Evolutionary conservation across 2,113 vertebrate species (phyloP), one percentile per base, ranked within the genome.

Genomic region (Neogale vison): DNA sequence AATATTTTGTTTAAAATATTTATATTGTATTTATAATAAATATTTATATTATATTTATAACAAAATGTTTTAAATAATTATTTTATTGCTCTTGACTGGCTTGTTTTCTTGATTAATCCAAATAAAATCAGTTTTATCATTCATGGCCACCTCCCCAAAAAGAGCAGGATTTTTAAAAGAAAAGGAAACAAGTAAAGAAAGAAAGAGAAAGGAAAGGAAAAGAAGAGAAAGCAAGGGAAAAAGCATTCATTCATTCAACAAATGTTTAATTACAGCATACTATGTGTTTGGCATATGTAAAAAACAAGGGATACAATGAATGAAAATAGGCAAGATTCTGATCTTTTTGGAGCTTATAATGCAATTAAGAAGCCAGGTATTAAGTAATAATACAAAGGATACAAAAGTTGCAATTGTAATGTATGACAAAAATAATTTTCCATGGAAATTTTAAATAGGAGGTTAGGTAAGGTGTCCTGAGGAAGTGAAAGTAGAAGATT

Each of bases 81-180:
- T 9, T 85, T 95, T 47, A 79, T 93, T 88, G n/a, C 69, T 39
- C 6, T 76, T 94, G 11, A 82, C 39, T 90, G 80, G 0, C 1
- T 88, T 77, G 14, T 80, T 88, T 77, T 86, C 39, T 91, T 96
- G n/a, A 83, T 82, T 85, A 86, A 96, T 21, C 15, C 8, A 86
- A 91, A 94, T 55, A 69, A 84, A 89, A 83, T 31, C 24, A 76
- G 36, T 80, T 80, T 94, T 63, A 50, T 97, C 36, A 72, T 36
- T 95, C 50, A 69, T 77, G 29, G 12, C 0, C 13, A 77, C 39
- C 3, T 26, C 26, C 6, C 14, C 9, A 0, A 1, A 81, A 63
- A 95, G 4, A 74, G 3, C 0, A 82, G 65, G 13, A 88, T 52
- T 52, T 52, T 65, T 23, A 6, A 89, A 85, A 65, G 13, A 59